Evolutionary conservation across 2,888 invertebrate species (phyloP).

Genomic region (Hesperia comma): DNA sequence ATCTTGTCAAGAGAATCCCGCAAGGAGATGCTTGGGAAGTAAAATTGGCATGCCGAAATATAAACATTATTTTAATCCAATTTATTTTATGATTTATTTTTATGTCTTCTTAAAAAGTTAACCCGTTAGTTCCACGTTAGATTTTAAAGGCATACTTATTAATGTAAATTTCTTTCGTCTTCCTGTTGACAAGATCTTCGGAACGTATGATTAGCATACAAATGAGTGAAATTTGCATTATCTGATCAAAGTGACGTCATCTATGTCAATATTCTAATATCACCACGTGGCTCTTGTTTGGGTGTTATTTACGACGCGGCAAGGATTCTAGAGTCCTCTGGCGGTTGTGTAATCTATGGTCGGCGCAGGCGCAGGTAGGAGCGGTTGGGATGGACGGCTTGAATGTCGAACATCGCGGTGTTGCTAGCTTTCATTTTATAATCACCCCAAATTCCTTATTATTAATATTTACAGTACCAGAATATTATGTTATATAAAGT

Average conservation of each 20-base stretch:
- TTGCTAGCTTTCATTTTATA: conserved; percentile 51
- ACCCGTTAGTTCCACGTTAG: background rate
- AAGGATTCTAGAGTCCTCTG: conserved; percentile 37
- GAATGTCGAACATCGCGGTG: conserved; percentile 66
- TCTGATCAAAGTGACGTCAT: conserved; percentile 25
- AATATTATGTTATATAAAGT: background rate
- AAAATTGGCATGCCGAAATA: too few relatives aligned
- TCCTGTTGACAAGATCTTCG: conserved; percentile 1
- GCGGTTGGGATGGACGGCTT: conserved; percentile 70
- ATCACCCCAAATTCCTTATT: conserved; percentile 1
- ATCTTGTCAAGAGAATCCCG: too few relatives aligned
- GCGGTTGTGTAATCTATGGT: conserved; percentile 55
- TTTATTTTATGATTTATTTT: too few relatives aligned
- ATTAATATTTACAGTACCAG: background rate
- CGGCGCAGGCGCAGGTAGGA: conserved; percentile 65
- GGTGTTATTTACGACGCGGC: conserved; percentile 26
- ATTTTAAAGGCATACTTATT: background rate
- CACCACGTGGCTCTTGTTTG: conserved; percentile 33
- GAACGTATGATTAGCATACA: conserved; percentile 14
- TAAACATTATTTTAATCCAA: too few relatives aligned
- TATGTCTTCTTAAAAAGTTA: too few relatives aligned
- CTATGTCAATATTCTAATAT: conserved; percentile 24
- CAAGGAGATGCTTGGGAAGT: too few relatives aligned
- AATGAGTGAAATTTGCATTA: conserved; percentile 14
- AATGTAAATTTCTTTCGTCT: conserved; percentile 2